phyloP scores from a whole-genome alignment of 1,140 invertebrate genomes.

The Paracyclopina nana region DNA sequence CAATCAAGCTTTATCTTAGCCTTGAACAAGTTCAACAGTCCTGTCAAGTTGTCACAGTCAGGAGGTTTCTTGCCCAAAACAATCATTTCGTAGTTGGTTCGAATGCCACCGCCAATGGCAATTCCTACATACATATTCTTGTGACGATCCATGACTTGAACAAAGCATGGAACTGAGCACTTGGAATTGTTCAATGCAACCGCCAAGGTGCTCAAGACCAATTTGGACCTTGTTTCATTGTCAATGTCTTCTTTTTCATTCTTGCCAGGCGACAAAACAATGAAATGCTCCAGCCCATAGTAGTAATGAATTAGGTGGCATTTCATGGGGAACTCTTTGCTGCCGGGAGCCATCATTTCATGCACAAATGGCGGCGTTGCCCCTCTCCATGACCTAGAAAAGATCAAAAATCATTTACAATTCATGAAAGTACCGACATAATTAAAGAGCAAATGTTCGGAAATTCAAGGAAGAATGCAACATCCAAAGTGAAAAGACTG shows the following conservation, averaged over 20 bases:
- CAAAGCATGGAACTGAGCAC: conserved; percentile 26
- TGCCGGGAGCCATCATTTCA: conserved; percentile 11
- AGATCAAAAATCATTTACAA: background rate
- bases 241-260: conserved; percentile 34
- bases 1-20: too few species aligned
- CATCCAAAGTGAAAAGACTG: conserved; percentile 29
- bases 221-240: conserved; percentile 57
- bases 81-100: background rate
- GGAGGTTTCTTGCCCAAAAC: background rate
- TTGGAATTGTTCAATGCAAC: conserved; percentile 61
- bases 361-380: conserved; percentile 18
- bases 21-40: background rate
- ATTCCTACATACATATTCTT: background rate
- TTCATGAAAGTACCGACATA: conserved; percentile 1
- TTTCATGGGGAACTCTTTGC: conserved; percentile 1
- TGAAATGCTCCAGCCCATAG: conserved; percentile 64
- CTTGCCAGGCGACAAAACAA: conserved; percentile 53
- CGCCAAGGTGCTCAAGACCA: conserved; percentile 58
- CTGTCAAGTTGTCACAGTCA: background rate
- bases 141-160: background rate
- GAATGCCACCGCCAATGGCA: background rate
- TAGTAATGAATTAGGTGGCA: conserved; percentile 34
- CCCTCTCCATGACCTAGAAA: conserved; percentile 17
- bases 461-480: conserved; percentile 16
- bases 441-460: background rate